phyloP scores from a whole-genome alignment of 2,888 invertebrate genomes.

The Cecidostiba fungosa region DNA sequence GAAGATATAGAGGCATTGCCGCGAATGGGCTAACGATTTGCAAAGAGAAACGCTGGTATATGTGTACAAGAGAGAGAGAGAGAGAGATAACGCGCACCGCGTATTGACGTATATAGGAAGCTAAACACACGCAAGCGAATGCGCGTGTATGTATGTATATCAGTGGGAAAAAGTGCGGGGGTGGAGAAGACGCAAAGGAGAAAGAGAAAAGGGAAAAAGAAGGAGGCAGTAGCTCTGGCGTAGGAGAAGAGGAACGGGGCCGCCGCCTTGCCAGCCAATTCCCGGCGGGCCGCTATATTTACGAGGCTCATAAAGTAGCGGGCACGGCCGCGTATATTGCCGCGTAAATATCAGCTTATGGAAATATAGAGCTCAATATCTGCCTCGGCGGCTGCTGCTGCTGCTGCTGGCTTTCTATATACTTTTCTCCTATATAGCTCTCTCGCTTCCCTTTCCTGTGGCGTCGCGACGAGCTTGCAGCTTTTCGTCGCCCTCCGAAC shows the following conservation, averaged over 20 bases:
- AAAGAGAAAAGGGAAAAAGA: conserved; percentile 22
- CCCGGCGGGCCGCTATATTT: conserved; percentile 79
- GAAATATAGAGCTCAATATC: conserved; percentile 83
- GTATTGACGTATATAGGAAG: not conserved
- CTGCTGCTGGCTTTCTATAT: conserved; percentile 56
- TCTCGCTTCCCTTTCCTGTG: not conserved
- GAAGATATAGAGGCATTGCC: conserved; percentile 1
- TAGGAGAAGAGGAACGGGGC: conserved; percentile 54
- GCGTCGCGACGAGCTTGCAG: not conserved
- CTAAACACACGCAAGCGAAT: not conserved
- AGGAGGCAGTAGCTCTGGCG: not conserved
- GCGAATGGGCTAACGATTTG: conserved; percentile 42
- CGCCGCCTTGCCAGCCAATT: conserved; percentile 78
- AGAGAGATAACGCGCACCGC: not conserved
- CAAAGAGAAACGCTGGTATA: not conserved
- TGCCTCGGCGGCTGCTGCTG: conserved; percentile 73
- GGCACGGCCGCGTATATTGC: conserved; percentile 80
- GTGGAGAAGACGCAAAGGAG: not conserved
- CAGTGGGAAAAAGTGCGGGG: not conserved
- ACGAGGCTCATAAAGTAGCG: conserved; percentile 80
- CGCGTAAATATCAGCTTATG: conserved; percentile 83
- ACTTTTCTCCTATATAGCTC: conserved; percentile 63
- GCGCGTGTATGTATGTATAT: not conserved
- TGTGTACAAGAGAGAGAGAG: not conserved
- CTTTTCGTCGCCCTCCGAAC: conserved; percentile 38